Conservation (phyloP, 2,113 vertebrate species). For the Cryptomyrus ogoouensis region DNA sequence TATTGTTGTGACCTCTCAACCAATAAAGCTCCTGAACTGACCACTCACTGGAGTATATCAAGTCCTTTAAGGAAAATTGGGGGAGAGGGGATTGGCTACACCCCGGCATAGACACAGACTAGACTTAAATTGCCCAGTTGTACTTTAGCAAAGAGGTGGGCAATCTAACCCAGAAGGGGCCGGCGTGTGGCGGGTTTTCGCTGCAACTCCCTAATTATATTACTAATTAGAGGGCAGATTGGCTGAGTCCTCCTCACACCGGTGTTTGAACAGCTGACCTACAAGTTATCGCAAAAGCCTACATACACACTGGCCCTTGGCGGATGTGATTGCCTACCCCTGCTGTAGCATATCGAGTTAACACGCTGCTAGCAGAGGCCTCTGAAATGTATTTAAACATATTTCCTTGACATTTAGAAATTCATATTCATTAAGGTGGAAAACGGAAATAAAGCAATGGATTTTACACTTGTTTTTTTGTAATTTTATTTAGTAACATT, state of each 20-base stretch:
- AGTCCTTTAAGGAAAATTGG: neutral
- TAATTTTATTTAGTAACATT: conserved; percentile 35
- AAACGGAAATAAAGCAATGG: conserved; percentile 25
- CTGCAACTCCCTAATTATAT: neutral
- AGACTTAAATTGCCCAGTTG: neutral
- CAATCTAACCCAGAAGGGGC: neutral
- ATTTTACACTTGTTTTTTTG: conserved; percentile 26
- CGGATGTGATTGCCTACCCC: neutral
- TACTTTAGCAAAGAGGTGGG: neutral
- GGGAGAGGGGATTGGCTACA: neutral
- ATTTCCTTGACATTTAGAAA: neutral
- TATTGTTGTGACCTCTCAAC: neutral
- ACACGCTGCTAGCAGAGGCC: conserved; percentile 8
- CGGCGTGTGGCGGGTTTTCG: neutral
- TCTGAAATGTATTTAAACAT: conserved; percentile 4
- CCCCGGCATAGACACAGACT: neutral
- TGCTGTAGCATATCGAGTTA: neutral
- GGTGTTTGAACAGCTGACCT: neutral
- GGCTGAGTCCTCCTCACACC: neutral
- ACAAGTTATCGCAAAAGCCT: neutral
- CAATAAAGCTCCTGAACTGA: neutral
- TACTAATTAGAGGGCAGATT: neutral
- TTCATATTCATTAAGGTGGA: neutral
- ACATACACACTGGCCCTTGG: neutral
- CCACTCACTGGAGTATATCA: neutral